Evolutionary conservation across 2,888 invertebrate species (phyloP), one percentile per base, ranked within the genome.

Genomic region (Campoletis raptor): DNA sequence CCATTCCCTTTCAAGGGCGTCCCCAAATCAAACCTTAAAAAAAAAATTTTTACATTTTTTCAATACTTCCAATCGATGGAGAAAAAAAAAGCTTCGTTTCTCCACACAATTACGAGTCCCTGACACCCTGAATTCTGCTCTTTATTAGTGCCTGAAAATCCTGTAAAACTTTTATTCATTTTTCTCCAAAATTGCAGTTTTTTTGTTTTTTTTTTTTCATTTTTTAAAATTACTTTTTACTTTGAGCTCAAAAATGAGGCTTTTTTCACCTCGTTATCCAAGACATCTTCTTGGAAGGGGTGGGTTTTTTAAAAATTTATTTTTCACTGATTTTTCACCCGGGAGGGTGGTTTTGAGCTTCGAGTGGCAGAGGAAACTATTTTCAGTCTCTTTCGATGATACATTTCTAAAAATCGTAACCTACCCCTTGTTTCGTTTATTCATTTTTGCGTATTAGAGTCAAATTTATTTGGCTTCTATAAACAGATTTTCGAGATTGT

Each of bases 1-100:
- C 90, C 89, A 89, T 92, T 92, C 92, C 90, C 92, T 92, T 93
- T 93, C 93, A 93, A 93, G 93, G 93, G 92, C 93, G 93, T 91
- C 89, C 45, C 12, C 8, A 15, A 61, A 61, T 61, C 61, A 61
- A 21, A 36, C 91, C 90, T 90, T 89, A 88, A 89, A 88, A 88
- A 89, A 88, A 88, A 85, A 42, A 36, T 18, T n/a, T 52, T 9
- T 12, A 18, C 15, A 48, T 30, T 72, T 72, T 72, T 72, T 30
- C 72, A 30, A 52, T 69, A 21, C 15, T 69, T 9, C 37, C 40
- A 40, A n/a, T 37, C 37, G 40, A 67, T 67, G 8, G n/a, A 10
- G 8, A 37, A 67, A 67, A n/a, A 37, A 67, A 67, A 37, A 18
- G n/a, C 18, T 40, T 40, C 40, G 37, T 67, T 67, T 67, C 40